Evolutionary conservation across 2,113 vertebrate genomes (phyloP).

Genomic region (Xenus cinereus): DNA sequence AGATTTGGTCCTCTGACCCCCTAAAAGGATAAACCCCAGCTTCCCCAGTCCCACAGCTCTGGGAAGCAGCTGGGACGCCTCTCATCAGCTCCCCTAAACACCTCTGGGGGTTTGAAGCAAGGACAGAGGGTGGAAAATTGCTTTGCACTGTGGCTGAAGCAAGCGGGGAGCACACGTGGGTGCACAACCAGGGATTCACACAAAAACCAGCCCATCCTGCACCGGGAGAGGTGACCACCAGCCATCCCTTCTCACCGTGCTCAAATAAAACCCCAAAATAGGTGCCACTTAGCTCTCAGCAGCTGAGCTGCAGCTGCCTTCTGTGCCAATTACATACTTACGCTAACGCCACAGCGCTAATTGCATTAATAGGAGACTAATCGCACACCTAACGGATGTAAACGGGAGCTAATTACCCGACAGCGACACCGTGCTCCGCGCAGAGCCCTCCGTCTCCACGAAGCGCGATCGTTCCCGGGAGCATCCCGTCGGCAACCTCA

Average conservation of each 20-base stretch:
- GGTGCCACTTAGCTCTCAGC: rapidly evolving
- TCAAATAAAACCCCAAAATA: not conserved
- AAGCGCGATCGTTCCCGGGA: rapidly evolving
- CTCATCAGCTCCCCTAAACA: not conserved
- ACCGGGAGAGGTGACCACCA: not conserved
- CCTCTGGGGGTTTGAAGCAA: not conserved
- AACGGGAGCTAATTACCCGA: not conserved
- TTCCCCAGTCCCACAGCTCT: rapidly evolving
- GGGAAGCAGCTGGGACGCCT: not conserved
- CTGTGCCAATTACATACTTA: not conserved
- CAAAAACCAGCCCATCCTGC: not conserved
- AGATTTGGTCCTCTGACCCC: not conserved
- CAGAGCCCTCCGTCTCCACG: rapidly evolving
- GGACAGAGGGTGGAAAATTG: not conserved
- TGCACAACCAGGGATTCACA: not conserved
- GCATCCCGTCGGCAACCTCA: rapidly evolving
- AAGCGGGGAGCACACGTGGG: not conserved
- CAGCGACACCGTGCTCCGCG: rapidly evolving
- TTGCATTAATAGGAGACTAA: slow-evolving; percentile 42
- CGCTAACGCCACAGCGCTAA: not conserved
- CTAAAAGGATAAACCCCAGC: not conserved
- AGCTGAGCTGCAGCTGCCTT: slow-evolving; percentile 1
- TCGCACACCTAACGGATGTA: not conserved
- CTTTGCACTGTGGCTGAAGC: not conserved
- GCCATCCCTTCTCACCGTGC: rapidly evolving